Percentiles rank a stretch among this genome's conserved stretches.
phyloP scores from a whole-genome alignment of 1,140 invertebrate species.

The Aphidius gifuensis region DNA sequence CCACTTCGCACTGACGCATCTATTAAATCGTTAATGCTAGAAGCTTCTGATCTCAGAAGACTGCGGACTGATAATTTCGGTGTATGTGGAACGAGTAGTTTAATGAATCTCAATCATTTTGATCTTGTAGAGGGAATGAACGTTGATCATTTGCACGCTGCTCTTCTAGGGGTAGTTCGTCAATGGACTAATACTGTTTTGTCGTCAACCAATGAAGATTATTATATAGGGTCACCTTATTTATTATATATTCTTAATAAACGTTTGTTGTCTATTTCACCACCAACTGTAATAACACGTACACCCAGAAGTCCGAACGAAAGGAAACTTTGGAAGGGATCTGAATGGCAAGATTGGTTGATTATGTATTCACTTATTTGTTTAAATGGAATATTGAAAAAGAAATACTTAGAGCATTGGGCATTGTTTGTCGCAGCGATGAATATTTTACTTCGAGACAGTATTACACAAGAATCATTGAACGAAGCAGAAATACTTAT shows the following conservation, averaged over 20 bases:
- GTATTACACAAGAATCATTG: conserved; percentile 14
- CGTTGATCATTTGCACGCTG: conserved; percentile 27
- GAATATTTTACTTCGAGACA: conserved; percentile 18
- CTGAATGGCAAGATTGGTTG: conserved; percentile 19
- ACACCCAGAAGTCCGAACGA: conserved; percentile 13
- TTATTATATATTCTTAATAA: conserved; percentile 17
- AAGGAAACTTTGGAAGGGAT: conserved; percentile 19
- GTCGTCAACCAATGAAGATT: background rate
- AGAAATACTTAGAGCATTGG: conserved; percentile 13
- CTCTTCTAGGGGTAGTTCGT: conserved; percentile 23
- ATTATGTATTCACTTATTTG: conserved; percentile 21
- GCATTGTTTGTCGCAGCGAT: background rate
- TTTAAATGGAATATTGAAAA: conserved; percentile 13
- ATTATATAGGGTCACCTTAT: conserved; percentile 26
- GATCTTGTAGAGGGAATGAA: conserved; percentile 26
- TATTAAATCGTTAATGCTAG: no score
- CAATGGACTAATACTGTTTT: conserved; percentile 17
- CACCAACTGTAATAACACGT: conserved; percentile 15
- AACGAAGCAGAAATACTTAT: conserved; percentile 10
- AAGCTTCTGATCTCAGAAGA: no score
- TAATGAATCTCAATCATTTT: conserved; percentile 27
- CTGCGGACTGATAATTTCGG: background rate
- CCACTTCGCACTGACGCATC: no score
- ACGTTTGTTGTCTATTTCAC: conserved; percentile 10
- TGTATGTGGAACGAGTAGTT: conserved; percentile 23